These are phyloP conservation scores for Falco rusticolus DNA, from an alignment of 2,797 vertebrate species.

Conservation along the genomic window DNA sequence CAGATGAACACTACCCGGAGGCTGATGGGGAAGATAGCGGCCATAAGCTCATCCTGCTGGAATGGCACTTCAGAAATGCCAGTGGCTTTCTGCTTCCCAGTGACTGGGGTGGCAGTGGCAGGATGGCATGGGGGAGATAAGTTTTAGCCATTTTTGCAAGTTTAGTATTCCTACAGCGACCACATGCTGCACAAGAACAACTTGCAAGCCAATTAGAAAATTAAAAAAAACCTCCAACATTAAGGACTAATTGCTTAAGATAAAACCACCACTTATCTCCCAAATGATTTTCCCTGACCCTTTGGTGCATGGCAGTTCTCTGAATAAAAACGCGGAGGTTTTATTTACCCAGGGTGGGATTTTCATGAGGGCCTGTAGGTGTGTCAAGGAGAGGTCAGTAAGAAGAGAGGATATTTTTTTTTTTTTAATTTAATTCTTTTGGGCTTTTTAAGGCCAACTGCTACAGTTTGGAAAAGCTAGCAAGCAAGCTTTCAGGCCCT, in stretches of 20 bases:
- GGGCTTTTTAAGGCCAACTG: background rate
- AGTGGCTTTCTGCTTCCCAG: background rate
- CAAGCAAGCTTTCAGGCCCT: background rate
- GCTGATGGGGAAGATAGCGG: background rate
- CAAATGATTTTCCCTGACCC: constrained; percentile 12
- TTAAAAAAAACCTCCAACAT: background rate
- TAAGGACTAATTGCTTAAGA: constrained; percentile 29
- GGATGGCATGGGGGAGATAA: background rate
- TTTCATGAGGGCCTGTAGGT: constrained; percentile 3
- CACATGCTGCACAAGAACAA: background rate
- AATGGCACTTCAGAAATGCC: background rate
- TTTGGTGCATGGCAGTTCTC: background rate
- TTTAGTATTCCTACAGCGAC: background rate
- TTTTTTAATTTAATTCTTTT: background rate
- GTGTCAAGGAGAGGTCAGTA: constrained; percentile 50
- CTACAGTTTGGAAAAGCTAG: background rate
- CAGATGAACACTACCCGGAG: background rate
- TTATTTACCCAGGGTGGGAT: constrained; percentile 62
- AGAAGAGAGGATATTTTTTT: background rate
- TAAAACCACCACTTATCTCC: constrained; percentile 46
- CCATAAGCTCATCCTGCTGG: background rate
- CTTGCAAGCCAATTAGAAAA: background rate
- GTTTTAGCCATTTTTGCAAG: background rate
- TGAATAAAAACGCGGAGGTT: background rate
- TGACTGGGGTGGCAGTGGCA: background rate